These are phyloP conservation scores for Apodemia zela DNA, from an alignment of 2,888 invertebrate genomes.

Conservation along the genomic window DNA sequence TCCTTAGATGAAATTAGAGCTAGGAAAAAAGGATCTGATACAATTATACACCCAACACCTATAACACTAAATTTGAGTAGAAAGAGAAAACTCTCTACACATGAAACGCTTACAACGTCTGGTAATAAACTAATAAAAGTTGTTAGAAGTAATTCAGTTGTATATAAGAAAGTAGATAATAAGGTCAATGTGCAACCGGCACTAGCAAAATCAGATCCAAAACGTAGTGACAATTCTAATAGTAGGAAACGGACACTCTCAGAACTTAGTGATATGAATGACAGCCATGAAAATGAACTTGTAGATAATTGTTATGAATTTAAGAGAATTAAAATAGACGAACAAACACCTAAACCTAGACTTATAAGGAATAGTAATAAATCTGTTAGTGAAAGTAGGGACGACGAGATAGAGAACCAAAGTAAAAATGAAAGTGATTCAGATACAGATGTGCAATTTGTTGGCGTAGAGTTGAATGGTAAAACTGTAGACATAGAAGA, in stretches of 20 bases:
- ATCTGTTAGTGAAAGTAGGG: constrained; percentile 41
- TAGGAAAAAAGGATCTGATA: constrained; percentile 47
- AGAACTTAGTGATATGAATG: constrained; percentile 58
- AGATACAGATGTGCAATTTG: constrained; percentile 66
- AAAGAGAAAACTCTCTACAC: constrained; percentile 65
- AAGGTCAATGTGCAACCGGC: constrained; percentile 39
- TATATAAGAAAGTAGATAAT: constrained; percentile 64
- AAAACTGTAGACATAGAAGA: constrained; percentile 45
- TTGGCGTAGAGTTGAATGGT: constrained; percentile 50
- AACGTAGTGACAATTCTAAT: constrained; percentile 42
- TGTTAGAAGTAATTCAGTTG: constrained; percentile 67
- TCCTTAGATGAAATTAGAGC: constrained; percentile 77
- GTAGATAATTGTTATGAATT: constrained; percentile 67
- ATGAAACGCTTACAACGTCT: constrained; percentile 60
- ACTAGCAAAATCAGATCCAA: constrained; percentile 45
- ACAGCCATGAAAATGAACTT: constrained; percentile 57
- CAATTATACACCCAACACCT: constrained; percentile 44
- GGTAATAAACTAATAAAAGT: constrained; percentile 72
- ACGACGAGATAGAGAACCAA: constrained; percentile 37
- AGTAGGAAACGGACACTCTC: constrained; percentile 64
- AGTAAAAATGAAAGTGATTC: constrained; percentile 53
- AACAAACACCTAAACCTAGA: constrained; percentile 56
- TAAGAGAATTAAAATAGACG: constrained; percentile 59
- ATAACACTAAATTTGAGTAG: constrained; percentile 60
- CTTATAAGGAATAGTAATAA: constrained; percentile 55